These are phyloP conservation scores for Lagorchestes hirsutus DNA, from an alignment of 2,797 vertebrate species.

Conservation along the genomic window DNA sequence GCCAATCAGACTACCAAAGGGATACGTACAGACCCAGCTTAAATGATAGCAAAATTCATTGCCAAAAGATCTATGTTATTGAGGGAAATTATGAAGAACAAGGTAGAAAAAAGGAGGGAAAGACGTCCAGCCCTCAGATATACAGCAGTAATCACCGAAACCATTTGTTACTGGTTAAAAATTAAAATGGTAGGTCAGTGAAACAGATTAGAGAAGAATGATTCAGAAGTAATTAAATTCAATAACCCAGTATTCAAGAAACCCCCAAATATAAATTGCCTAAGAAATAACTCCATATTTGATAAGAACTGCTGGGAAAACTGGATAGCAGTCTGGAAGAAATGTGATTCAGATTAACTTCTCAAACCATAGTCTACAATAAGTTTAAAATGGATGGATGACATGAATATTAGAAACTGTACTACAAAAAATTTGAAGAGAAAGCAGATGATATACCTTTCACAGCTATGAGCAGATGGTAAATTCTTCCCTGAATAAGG, in stretches of 20 bases:
- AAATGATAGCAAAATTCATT: background rate
- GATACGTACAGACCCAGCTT: background rate
- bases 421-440: background rate
- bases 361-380: background rate
- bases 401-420: background rate
- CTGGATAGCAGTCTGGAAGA: background rate
- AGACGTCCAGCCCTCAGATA: background rate
- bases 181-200: background rate
- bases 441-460: background rate
- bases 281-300: background rate
- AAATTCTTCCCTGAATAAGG: background rate
- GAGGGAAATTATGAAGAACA: background rate
- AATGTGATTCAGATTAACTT: background rate
- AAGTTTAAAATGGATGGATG: background rate
- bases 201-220: background rate
- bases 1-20: background rate
- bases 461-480: background rate
- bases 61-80: background rate
- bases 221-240: background rate
- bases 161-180: background rate
- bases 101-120: background rate
- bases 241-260: background rate
- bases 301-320: background rate
- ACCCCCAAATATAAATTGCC: background rate
- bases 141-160: background rate